phyloP scores from a whole-genome alignment of 2,113 vertebrate species.

The Diadophis punctatus region DNA sequence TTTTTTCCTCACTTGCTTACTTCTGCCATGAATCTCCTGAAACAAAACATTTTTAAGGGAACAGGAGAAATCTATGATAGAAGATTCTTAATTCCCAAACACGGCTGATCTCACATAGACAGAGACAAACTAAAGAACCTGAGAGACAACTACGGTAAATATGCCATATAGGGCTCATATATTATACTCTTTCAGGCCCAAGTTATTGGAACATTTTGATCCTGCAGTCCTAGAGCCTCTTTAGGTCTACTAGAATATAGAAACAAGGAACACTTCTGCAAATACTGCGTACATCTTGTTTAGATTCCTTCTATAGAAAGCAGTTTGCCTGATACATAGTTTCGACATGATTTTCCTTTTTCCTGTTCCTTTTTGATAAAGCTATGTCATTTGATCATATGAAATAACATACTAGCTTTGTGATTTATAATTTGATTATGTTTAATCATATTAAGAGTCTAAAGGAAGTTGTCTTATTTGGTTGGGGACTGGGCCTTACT shows the following conservation, averaged over 20 bases:
- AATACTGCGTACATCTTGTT: background rate
- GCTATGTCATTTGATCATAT: background rate
- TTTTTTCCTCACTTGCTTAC: background rate
- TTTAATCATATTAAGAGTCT: background rate
- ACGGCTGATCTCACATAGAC: background rate
- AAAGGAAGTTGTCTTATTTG: background rate
- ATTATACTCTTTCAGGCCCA: background rate
- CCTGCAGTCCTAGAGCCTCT: background rate
- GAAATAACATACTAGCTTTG: background rate
- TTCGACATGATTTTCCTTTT: background rate
- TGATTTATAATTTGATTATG: background rate
- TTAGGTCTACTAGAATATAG: background rate
- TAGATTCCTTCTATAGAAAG: background rate
- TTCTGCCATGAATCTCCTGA: background rate
- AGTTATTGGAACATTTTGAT: background rate
- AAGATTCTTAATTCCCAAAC: background rate
- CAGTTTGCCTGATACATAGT: background rate
- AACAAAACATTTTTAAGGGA: background rate
- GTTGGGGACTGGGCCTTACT: background rate
- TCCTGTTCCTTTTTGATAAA: background rate
- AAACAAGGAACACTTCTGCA: background rate
- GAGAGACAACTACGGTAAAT: background rate
- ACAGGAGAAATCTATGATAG: background rate
- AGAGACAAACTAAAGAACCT: background rate
- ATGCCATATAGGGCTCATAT: background rate